Conservation (phyloP, 1,140 invertebrate species). For the Tetramorium simillimum region DNA sequence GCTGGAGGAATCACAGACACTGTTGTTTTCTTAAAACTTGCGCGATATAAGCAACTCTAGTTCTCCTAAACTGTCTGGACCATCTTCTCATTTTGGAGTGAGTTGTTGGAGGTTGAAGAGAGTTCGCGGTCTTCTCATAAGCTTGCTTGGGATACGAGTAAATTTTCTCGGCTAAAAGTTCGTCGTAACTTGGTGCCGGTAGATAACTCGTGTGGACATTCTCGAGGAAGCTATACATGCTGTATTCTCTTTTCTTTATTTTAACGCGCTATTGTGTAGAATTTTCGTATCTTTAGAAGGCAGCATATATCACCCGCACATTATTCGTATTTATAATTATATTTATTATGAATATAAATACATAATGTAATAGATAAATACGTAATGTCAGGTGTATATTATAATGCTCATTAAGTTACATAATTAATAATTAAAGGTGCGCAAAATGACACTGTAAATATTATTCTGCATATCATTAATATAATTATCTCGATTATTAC, state of each 20-base stretch:
- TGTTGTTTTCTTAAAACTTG: constrained; percentile 46
- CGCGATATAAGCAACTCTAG: constrained; percentile 31
- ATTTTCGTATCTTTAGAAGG: constrained; percentile 2
- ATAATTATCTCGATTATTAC: background rate
- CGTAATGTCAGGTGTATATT: background rate
- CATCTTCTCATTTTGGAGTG: constrained; percentile 48
- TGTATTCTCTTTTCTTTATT: constrained; percentile 10
- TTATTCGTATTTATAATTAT: background rate
- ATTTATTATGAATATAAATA: background rate
- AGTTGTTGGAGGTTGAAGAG: constrained; percentile 38
- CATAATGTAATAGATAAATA: background rate
- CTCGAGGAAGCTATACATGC: background rate
- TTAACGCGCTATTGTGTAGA: constrained; percentile 16
- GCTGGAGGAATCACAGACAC: constrained; percentile 1
- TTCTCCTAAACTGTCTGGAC: constrained; percentile 38
- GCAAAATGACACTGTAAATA: constrained; percentile 19
- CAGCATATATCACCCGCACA: too few species aligned
- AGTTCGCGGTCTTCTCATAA: constrained; percentile 52
- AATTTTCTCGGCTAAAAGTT: constrained; percentile 59
- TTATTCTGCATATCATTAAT: constrained; percentile 14
- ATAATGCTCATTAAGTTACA: background rate
- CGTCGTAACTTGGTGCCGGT: constrained; percentile 29
- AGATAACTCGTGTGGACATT: constrained; percentile 38
- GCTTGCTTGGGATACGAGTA: constrained; percentile 45
- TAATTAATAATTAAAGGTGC: constrained; percentile 40